Evolutionary conservation across 2,113 vertebrate species (phyloP).

Genomic region (Alectura lathami): DNA sequence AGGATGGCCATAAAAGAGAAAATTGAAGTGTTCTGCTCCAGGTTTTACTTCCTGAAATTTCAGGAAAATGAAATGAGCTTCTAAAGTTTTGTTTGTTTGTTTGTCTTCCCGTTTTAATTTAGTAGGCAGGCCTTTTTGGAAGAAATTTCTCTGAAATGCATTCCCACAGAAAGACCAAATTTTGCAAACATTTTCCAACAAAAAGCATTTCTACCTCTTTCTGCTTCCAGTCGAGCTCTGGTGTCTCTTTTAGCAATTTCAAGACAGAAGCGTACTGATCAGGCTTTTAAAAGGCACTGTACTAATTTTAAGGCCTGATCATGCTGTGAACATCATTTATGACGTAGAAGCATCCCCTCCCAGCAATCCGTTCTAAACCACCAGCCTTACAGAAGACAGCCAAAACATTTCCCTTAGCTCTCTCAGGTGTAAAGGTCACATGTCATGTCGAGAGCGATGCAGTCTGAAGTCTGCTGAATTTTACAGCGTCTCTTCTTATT

Average conservation of each 20-base stretch:
- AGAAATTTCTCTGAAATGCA: not conserved
- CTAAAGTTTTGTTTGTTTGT: not conserved
- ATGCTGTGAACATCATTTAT: not conserved
- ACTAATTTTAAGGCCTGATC: not conserved
- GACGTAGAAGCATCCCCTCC: not conserved
- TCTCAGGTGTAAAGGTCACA: not conserved
- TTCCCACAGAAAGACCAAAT: not conserved
- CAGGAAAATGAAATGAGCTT: not conserved
- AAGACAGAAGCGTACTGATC: not conserved
- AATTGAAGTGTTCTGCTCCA: not conserved
- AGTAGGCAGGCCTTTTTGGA: not conserved
- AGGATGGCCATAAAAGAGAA: not conserved
- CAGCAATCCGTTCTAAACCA: not conserved
- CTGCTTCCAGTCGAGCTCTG: not conserved
- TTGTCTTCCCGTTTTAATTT: not conserved
- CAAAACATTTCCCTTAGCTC: not conserved
- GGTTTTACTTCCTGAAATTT: not conserved
- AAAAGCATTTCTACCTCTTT: not conserved
- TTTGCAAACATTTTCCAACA: not conserved
- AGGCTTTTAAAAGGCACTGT: not conserved
- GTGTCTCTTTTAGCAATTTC: not conserved
- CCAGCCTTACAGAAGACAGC: not conserved
- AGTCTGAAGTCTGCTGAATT: not conserved
- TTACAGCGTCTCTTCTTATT: not conserved
- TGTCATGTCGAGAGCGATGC: rapidly evolving